These are phyloP conservation scores for Tachina grossa DNA, from an alignment of 2,888 invertebrate species.

Conservation along the genomic window DNA sequence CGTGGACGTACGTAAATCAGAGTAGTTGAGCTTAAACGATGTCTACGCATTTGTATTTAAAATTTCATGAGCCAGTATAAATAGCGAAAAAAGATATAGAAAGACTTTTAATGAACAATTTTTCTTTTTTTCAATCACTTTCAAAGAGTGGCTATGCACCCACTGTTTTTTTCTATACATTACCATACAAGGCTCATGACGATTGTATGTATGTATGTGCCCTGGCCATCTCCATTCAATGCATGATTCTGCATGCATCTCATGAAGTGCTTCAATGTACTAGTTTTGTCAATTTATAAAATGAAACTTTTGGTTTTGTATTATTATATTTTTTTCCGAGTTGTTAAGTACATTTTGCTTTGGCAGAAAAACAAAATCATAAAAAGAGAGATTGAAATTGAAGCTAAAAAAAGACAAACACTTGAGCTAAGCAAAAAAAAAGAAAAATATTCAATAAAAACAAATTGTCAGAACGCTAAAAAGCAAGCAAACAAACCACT, in stretches of 20 bases:
- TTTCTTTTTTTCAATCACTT: too few species aligned
- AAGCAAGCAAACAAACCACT: conserved; percentile 36
- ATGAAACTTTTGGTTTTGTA: conserved; percentile 29
- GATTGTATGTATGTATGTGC: too few species aligned
- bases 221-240: neutral
- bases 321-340: neutral
- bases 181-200: neutral
- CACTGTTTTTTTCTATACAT: too few species aligned
- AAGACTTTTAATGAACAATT: too few species aligned
- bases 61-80: too few species aligned
- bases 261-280: conserved; percentile 8
- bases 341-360: conserved; percentile 37
- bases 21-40: too few species aligned
- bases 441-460: neutral
- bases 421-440: conserved; percentile 12
- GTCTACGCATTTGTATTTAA: too few species aligned
- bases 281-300: conserved; percentile 41
- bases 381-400: conserved; percentile 51
- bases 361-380: conserved; percentile 56
- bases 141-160: too few species aligned
- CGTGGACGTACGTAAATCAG: too few species aligned
- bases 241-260: conserved; percentile 19
- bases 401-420: conserved; percentile 13
- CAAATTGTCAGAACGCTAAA: conserved; percentile 20
- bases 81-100: too few species aligned